Percentiles rank a stretch among this genome's conserved stretches.
These are phyloP conservation scores for Aphaenogaster floridana DNA, from an alignment of 1,140 invertebrate genomes.

Conservation along the genomic window DNA sequence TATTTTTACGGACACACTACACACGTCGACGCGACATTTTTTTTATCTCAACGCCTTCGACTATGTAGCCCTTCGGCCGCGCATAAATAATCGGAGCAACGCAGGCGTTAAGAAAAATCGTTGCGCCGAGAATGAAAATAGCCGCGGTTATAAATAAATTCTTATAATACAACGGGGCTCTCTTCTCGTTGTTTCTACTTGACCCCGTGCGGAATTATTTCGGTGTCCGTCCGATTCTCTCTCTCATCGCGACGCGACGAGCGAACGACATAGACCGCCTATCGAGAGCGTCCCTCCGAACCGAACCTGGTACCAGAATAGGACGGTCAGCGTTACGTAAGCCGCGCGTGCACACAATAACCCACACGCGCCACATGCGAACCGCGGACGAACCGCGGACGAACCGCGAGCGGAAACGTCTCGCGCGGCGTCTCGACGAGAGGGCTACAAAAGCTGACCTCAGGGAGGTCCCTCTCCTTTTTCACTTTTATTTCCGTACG, in stretches of 20 bases:
- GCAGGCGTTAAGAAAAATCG: slow-evolving; percentile 59
- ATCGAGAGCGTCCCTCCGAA: slow-evolving; percentile 3
- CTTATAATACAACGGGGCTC: slow-evolving; percentile 54
- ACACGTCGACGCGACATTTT: slow-evolving; percentile 52
- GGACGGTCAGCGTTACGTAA: slow-evolving; percentile 47
- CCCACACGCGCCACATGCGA: not conserved
- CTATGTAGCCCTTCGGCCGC: slow-evolving; percentile 56
- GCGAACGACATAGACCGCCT: not conserved
- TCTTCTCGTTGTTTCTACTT: slow-evolving; percentile 35
- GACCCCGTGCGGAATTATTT: slow-evolving; percentile 36
- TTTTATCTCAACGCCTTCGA: slow-evolving; percentile 55
- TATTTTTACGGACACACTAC: slow-evolving; percentile 50
- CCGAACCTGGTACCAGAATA: slow-evolving; percentile 29
- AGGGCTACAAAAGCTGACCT: slow-evolving; percentile 9
- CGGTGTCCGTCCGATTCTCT: slow-evolving; percentile 23
- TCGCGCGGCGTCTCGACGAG: not conserved
- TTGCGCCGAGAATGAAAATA: slow-evolving; percentile 58
- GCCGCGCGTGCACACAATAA: slow-evolving; percentile 43
- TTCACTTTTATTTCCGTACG: slow-evolving; percentile 72
- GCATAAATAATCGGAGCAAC: slow-evolving; percentile 61
- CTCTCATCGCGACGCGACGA: slow-evolving; percentile 6
- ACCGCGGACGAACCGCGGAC: slow-evolving; percentile 1
- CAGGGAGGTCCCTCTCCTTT: slow-evolving; percentile 27
- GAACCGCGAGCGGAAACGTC: slow-evolving; percentile 14
- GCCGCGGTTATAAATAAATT: slow-evolving; percentile 54